Conservation (phyloP, 1,140 invertebrate genomes). For the Agraylea sexmaculata region DNA sequence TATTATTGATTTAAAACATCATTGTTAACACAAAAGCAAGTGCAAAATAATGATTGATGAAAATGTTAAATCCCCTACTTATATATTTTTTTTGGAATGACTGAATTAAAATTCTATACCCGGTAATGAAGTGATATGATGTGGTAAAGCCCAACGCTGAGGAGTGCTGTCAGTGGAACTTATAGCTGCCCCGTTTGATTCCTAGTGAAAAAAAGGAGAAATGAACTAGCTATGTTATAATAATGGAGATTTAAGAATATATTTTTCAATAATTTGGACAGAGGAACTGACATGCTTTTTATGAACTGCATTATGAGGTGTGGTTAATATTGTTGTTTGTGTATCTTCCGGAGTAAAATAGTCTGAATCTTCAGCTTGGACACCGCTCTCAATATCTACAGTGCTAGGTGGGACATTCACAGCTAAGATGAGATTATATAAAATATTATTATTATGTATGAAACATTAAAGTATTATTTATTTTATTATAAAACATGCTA, state of each 20-base stretch:
- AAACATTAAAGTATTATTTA: background rate
- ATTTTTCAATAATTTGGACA: slow-evolving; percentile 4
- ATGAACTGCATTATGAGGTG: slow-evolving; percentile 25
- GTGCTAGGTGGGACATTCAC: slow-evolving; percentile 15
- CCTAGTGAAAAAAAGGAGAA: slow-evolving; percentile 9
- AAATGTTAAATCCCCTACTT: background rate
- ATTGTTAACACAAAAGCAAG: slow-evolving; percentile 3
- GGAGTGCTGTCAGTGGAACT: slow-evolving; percentile 30
- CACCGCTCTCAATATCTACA: slow-evolving; percentile 19
- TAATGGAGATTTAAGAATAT: slow-evolving; percentile 4
- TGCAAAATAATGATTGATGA: slow-evolving; percentile 5
- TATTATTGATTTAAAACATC: background rate
- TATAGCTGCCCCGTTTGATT: slow-evolving; percentile 10
- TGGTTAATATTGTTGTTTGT: slow-evolving; percentile 46
- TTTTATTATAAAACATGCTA: no score
- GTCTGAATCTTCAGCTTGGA: slow-evolving; percentile 49
- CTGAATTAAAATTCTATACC: slow-evolving; percentile 19
- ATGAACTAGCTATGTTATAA: background rate
- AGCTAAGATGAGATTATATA: slow-evolving; percentile 11
- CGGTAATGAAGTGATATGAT: slow-evolving; percentile 37
- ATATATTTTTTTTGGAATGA: background rate
- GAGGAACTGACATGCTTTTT: slow-evolving; percentile 14
- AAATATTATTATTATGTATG: slow-evolving; percentile 5
- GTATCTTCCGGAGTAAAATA: slow-evolving; percentile 62
- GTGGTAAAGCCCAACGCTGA: slow-evolving; percentile 36